These are phyloP conservation scores for Drosophila antonietae DNA, from an alignment of 2,888 invertebrate genomes.

Conservation along the genomic window DNA sequence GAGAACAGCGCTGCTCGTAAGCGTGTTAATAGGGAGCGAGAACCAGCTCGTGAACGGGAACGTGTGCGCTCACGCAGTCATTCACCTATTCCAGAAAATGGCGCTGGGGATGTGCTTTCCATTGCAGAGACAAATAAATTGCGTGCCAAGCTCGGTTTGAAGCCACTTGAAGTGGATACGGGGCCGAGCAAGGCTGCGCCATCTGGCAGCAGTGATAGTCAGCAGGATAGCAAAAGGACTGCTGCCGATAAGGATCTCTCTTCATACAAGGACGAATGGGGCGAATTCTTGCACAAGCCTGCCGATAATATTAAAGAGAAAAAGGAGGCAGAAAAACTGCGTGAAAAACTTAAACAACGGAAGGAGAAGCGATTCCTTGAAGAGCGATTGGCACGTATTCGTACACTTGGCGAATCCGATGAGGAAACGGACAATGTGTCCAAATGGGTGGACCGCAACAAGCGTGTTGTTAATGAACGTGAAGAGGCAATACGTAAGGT, in stretches of 20 bases:
- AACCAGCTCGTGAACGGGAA: conserved; percentile 35
- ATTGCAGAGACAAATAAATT: conserved; percentile 95
- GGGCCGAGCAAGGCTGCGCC: conserved; percentile 81
- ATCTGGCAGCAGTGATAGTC: conserved; percentile 33
- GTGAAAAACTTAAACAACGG: conserved; percentile 90
- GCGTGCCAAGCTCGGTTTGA: conserved; percentile 96
- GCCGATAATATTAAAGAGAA: conserved; percentile 91
- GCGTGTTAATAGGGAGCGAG: conserved; percentile 31
- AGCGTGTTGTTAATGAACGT: conserved; percentile 91
- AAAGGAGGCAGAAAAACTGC: conserved; percentile 91
- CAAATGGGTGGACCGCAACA: conserved; percentile 93
- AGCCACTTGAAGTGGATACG: conserved; percentile 91
- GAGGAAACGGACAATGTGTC: conserved; percentile 90
- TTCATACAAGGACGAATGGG: conserved; percentile 85
- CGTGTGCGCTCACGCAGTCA: conserved; percentile 45
- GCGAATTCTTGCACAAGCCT: conserved; percentile 95
- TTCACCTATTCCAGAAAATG: conserved; percentile 84
- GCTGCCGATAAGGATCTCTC: conserved; percentile 76
- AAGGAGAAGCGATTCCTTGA: conserved; percentile 90
- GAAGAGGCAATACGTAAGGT: conserved; percentile 91
- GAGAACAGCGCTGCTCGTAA: conserved; percentile 23
- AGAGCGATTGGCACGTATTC: conserved; percentile 89
- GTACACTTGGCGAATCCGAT: conserved; percentile 91
- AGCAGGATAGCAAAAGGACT: conserved; percentile 47
- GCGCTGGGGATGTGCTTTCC: conserved; percentile 87